phyloP scores from a whole-genome alignment of 2,797 vertebrate species.

The Mormyrops attenuatus region DNA sequence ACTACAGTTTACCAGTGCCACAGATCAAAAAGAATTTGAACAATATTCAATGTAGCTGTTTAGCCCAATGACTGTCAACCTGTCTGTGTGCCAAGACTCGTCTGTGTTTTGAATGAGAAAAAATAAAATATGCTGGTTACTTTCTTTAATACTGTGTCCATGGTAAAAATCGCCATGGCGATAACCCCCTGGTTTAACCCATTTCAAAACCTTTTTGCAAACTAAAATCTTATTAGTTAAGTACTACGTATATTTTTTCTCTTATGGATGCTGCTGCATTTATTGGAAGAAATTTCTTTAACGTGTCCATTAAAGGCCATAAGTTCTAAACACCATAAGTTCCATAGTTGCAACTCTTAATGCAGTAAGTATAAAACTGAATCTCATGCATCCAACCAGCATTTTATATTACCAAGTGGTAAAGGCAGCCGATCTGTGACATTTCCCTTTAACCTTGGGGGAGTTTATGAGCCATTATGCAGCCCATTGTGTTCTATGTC shows the following conservation, averaged over 20 bases:
- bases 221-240: background rate
- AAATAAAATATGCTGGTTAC: background rate
- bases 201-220: background rate
- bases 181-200: background rate
- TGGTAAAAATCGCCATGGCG: background rate
- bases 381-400: background rate
- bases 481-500: background rate
- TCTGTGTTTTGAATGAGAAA: background rate
- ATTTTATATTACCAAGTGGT: background rate
- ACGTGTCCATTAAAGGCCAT: background rate
- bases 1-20: background rate
- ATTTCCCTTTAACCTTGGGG: background rate
- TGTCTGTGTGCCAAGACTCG: background rate
- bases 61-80: background rate
- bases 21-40: background rate
- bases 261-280: background rate
- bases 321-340: background rate
- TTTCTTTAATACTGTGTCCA: background rate
- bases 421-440: background rate
- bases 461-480: background rate
- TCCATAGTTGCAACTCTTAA: background rate
- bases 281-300: background rate
- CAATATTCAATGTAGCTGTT: background rate
- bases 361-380: background rate
- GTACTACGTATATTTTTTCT: background rate